phyloP scores from a whole-genome alignment of 1,140 invertebrate genomes.

The Muscidifurax raptorellus region DNA sequence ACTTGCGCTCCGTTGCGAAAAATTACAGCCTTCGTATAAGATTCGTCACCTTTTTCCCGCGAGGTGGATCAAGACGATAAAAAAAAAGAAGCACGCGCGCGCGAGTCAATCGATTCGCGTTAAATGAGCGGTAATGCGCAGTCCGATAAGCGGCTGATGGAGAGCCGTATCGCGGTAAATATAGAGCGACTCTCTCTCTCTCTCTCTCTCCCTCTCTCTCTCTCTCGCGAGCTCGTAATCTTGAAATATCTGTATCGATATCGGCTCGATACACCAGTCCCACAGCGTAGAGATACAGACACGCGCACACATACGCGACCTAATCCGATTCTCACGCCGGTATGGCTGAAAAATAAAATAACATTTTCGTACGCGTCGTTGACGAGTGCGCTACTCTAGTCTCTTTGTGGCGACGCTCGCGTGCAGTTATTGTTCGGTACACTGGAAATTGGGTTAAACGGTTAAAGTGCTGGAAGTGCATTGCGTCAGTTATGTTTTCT shows the following conservation, averaged over 20 bases:
- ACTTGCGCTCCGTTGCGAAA: not conserved
- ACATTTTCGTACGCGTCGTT: not conserved
- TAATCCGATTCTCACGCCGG: slow-evolving; percentile 12
- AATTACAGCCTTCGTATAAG: not conserved
- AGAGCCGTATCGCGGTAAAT: not conserved
- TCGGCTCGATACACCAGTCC: not conserved
- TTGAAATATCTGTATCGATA: slow-evolving; percentile 23
- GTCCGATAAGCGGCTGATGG: not conserved
- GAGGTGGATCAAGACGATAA: not conserved
- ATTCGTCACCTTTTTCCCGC: not conserved
- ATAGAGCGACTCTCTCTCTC: not conserved
- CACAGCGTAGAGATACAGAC: not conserved
- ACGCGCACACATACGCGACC: not conserved
- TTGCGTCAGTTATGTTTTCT: too few relatives aligned
- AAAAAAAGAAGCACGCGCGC: not conserved
- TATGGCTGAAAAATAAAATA: slow-evolving; percentile 6
- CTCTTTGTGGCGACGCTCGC: too few relatives aligned
- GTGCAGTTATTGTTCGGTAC: too few relatives aligned
- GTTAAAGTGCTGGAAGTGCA: too few relatives aligned
- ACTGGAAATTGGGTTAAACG: too few relatives aligned
- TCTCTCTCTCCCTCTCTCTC: not conserved
- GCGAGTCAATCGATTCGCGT: not conserved
- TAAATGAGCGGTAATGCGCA: slow-evolving; percentile 9
- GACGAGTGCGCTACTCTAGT: too few relatives aligned
- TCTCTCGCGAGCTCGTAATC: not conserved